phyloP scores from a whole-genome alignment of 2,888 invertebrate genomes.

The Helleia helle region DNA sequence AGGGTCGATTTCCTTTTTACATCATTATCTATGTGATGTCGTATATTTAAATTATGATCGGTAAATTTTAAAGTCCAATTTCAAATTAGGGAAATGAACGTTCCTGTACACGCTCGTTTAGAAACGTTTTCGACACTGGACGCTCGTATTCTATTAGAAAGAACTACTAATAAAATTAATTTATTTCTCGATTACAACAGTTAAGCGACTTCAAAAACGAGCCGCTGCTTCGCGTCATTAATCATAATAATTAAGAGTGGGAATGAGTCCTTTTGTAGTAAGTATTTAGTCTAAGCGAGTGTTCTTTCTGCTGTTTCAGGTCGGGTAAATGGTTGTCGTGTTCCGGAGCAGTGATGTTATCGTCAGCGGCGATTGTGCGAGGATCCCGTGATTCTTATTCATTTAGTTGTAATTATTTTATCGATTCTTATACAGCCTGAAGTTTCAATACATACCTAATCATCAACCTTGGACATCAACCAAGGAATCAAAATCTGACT shows the following conservation, averaged over 20 bases:
- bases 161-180: slow-evolving; percentile 70
- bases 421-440: slow-evolving; percentile 1
- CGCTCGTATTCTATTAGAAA: slow-evolving; percentile 61
- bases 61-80: slow-evolving; percentile 63
- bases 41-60: slow-evolving; percentile 65
- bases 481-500: too few relatives aligned
- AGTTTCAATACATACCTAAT: too few relatives aligned
- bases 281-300: slow-evolving; percentile 50
- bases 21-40: slow-evolving; percentile 49
- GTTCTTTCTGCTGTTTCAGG: slow-evolving; percentile 21
- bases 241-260: slow-evolving; percentile 73
- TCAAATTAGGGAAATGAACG: slow-evolving; percentile 59
- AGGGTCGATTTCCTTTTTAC: slow-evolving; percentile 46
- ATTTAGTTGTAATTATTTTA: slow-evolving; percentile 7
- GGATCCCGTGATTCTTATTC: slow-evolving; percentile 10
- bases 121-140: slow-evolving; percentile 35
- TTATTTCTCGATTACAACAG: slow-evolving; percentile 70
- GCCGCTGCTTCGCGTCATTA: slow-evolving; percentile 60
- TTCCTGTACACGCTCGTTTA: slow-evolving; percentile 36
- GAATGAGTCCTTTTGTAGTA: slow-evolving; percentile 62
- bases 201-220: slow-evolving; percentile 59
- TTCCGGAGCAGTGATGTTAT: slow-evolving; percentile 33
- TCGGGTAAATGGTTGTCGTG: slow-evolving; percentile 30
- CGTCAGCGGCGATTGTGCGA: not conserved
- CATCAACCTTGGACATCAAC: too few relatives aligned